Evolutionary conservation across 37 sponge, comb jelly and placozoan genomes (phyloP).

Genomic region (Tethya wilhelma): DNA sequence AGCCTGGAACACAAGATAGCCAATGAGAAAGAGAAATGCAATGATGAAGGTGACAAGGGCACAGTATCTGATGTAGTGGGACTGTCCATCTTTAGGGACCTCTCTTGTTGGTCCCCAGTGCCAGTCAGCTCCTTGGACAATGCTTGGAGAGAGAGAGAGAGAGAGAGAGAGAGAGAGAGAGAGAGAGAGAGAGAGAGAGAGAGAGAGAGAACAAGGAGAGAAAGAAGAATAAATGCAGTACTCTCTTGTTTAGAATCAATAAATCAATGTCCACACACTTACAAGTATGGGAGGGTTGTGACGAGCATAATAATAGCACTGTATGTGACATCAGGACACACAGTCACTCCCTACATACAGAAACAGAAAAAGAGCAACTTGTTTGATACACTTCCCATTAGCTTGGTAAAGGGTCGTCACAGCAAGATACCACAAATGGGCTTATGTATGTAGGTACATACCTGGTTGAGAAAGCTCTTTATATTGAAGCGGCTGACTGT

Average conservation of each 20-base stretch:
- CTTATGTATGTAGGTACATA: not conserved
- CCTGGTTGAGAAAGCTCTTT: conserved; percentile 69
- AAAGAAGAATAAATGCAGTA: too few relatives aligned
- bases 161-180: not conserved
- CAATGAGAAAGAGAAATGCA: conserved; percentile 61
- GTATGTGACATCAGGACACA: conserved; percentile 80
- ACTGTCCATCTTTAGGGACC: conserved; percentile 4
- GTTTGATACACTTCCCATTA: too few relatives aligned
- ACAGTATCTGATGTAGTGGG: conserved; percentile 61
- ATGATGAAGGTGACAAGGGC: conserved; percentile 71
- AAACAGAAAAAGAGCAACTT: too few relatives aligned
- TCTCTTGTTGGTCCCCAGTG: conserved; percentile 64
- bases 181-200: too few relatives aligned
- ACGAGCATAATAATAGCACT: conserved; percentile 87
- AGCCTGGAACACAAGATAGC: conserved; percentile 69
- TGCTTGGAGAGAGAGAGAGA: conserved; percentile 18
- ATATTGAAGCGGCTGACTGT: conserved; percentile 37
- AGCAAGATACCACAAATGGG: not conserved
- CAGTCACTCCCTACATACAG: conserved; percentile 65
- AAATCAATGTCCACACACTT: conserved; percentile 38
- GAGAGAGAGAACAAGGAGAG: too few relatives aligned
- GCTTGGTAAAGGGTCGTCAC: not conserved
- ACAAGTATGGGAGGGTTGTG: conserved; percentile 87
- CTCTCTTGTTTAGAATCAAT: too few relatives aligned
- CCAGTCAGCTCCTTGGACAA: conserved; percentile 96